These are phyloP conservation scores for Xylocopa sonorina DNA, from an alignment of 1,140 invertebrate species.

Conservation along the genomic window DNA sequence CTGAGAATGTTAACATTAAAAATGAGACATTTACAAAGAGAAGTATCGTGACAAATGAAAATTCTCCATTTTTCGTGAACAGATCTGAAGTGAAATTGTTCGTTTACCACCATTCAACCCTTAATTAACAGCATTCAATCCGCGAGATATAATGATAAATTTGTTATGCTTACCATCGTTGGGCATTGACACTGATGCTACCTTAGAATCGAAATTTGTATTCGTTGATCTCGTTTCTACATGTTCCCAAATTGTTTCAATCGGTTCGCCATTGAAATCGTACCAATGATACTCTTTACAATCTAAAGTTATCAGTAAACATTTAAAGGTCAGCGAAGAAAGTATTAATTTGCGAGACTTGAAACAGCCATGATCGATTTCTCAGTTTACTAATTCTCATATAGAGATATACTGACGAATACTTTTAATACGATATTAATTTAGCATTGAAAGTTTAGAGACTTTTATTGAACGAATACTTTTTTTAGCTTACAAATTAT, in stretches of 20 bases:
- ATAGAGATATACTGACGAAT: background rate
- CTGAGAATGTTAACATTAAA: no score
- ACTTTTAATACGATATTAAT: background rate
- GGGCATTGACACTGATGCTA: background rate
- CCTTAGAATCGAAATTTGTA: conserved; percentile 5
- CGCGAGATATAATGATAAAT: background rate
- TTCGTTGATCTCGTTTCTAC: conserved; percentile 13
- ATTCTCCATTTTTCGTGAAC: no score
- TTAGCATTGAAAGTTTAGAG: background rate
- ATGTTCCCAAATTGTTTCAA: conserved; percentile 3
- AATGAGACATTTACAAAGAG: no score
- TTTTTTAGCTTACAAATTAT: no score
- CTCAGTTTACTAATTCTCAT: background rate
- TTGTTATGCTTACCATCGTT: background rate
- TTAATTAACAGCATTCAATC: background rate
- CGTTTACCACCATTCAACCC: no score
- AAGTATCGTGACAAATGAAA: no score
- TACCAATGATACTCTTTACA: background rate
- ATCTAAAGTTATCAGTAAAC: background rate
- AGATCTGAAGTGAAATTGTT: no score
- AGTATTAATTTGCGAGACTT: background rate
- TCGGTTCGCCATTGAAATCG: background rate
- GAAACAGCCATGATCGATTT: background rate
- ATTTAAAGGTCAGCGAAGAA: background rate
- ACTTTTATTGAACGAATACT: no score